Percentiles rank a stretch among this genome's conserved stretches.
Conservation (phyloP, 2,797 vertebrate species). For the Falco cherrug region DNA sequence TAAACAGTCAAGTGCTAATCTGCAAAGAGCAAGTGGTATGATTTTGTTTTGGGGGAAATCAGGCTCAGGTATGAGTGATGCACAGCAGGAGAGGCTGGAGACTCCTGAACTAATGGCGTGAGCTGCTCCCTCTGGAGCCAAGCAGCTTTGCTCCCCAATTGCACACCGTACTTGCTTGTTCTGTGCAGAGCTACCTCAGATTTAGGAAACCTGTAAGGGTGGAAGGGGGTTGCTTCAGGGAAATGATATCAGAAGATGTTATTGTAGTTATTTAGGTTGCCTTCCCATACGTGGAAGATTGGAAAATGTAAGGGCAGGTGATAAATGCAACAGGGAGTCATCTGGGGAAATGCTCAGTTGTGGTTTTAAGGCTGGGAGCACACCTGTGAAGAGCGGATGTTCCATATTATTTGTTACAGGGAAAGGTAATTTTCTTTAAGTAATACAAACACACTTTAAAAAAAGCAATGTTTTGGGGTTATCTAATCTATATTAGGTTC, state of each 20-base stretch:
- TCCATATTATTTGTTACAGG: neutral
- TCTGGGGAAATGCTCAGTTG: neutral
- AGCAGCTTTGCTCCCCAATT: neutral
- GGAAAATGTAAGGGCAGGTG: neutral
- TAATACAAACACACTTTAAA: neutral
- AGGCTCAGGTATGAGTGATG: neutral
- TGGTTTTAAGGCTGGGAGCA: neutral
- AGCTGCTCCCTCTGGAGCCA: fast-evolving
- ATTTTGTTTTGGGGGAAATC: neutral
- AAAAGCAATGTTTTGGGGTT: neutral
- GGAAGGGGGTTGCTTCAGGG: neutral
- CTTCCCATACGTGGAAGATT: fast-evolving
- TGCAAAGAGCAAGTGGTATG: neutral
- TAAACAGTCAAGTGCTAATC: neutral
- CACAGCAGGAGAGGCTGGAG: neutral
- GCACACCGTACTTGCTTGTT: fast-evolving
- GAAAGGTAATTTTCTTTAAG: neutral
- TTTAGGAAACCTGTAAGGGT: neutral
- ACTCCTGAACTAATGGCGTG: fast-evolving
- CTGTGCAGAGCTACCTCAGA: neutral
- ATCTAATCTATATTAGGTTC: neutral
- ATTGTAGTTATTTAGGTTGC: neutral
- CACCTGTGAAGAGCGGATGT: neutral
- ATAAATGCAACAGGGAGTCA: neutral
- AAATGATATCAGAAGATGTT: neutral